Percentiles rank a stretch among this genome's conserved stretches.
Evolutionary conservation across 2,888 invertebrate genomes (phyloP).

Genomic region (Cryptocheilus praepositus): DNA sequence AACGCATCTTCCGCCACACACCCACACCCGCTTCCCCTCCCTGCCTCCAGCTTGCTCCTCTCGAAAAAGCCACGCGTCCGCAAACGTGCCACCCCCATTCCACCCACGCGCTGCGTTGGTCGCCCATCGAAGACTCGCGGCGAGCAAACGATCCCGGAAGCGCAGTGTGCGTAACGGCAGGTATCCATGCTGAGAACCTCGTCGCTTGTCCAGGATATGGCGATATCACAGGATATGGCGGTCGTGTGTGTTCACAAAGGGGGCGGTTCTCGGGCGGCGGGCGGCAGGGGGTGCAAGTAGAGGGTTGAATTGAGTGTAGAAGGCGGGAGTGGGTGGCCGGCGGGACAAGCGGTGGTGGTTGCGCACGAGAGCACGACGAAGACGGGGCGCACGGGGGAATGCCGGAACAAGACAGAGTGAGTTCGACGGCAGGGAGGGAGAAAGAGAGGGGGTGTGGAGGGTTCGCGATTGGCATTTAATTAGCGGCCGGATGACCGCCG

Average conservation of each 20-base stretch:
- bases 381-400: slow-evolving; percentile 37
- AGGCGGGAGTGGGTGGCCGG: slow-evolving; percentile 32
- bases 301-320: slow-evolving; percentile 66
- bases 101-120: not conserved
- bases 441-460: slow-evolving; percentile 40
- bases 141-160: not conserved
- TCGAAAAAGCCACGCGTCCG: too few relatives aligned
- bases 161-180: not conserved
- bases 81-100: too few relatives aligned
- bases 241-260: slow-evolving; percentile 46
- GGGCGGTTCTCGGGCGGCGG: slow-evolving; percentile 62
- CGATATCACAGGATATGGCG: slow-evolving; percentile 53
- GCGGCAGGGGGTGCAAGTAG: slow-evolving; percentile 54
- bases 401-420: too few relatives aligned
- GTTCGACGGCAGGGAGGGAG: too few relatives aligned
- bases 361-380: not conserved
- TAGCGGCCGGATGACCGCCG: slow-evolving; percentile 75
- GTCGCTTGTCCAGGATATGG: slow-evolving; percentile 34
- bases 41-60: too few relatives aligned
- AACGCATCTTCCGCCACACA: too few relatives aligned
- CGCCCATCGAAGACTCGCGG: not conserved
- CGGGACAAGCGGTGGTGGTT: slow-evolving; percentile 56
- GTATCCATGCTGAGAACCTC: not conserved
- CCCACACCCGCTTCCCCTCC: too few relatives aligned
- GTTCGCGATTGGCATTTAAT: slow-evolving; percentile 75